A percentile compares a stretch with the other conserved stretches of the same genome.
Evolutionary conservation across 2,113 vertebrate species (phyloP).

Genomic region (Lichenostomus cassidix): DNA sequence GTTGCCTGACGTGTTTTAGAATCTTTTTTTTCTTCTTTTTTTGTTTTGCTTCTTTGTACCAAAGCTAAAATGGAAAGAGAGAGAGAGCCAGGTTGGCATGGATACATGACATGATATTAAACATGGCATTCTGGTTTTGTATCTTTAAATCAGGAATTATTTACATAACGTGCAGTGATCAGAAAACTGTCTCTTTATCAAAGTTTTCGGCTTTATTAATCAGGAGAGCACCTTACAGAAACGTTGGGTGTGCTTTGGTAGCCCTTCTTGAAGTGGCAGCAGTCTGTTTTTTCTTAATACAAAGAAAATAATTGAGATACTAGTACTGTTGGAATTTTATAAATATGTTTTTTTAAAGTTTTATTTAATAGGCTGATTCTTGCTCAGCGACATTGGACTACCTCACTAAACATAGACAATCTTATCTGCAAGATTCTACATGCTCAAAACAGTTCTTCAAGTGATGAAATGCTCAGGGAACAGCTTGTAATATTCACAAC

Average conservation of each 20-base stretch:
- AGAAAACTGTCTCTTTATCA: background rate
- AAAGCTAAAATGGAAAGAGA: conserved; percentile 56
- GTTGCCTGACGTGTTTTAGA: background rate
- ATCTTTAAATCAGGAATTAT: conserved; percentile 36
- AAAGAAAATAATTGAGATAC: background rate
- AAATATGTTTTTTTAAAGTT: background rate
- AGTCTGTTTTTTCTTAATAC: background rate
- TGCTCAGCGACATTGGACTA: background rate
- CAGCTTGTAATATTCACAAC: conserved; percentile 63
- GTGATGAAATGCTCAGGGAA: conserved; percentile 23
- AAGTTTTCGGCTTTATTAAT: background rate
- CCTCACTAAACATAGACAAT: background rate
- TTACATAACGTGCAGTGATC: background rate
- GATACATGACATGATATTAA: conserved; percentile 60
- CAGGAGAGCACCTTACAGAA: background rate
- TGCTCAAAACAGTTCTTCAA: background rate
- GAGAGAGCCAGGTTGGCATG: conserved; percentile 57
- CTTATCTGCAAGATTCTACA: background rate
- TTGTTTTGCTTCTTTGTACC: conserved; percentile 13
- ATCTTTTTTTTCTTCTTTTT: background rate
- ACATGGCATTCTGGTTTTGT: conserved; percentile 39
- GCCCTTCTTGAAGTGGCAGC: background rate
- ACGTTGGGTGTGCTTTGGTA: background rate
- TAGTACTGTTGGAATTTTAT: background rate
- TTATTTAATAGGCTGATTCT: background rate